Evolutionary conservation across 2,797 vertebrate species (phyloP), one percentile per base, ranked within the genome.

Genomic region (Enteromius paludinosus): DNA sequence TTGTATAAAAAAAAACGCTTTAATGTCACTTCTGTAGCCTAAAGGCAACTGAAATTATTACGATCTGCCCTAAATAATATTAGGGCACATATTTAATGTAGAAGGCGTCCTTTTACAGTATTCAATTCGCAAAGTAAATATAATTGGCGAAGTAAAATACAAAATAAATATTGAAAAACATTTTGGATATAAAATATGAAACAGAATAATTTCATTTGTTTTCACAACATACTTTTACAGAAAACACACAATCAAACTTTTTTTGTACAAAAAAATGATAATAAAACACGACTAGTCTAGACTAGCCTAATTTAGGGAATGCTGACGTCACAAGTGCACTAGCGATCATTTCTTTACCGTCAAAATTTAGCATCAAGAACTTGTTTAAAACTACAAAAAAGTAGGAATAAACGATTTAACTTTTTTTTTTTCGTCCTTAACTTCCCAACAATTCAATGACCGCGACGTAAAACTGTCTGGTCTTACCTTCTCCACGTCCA

Each of bases 401-500:
- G 4, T 49, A 25, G 4, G 25, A 79, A 54, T 18, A 30, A 78
- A 78, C 43, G 5, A 25, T 38, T 25, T 25, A n/a, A 35, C 15
- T 8, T 2, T 41, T 28, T 52, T 83, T 90, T 89, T 88, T 15
- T 43, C 25, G 33, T 11, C 43, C 12, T 47, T 47, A 23, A 45
- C 18, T 33, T 8, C 3, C 28, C 20, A 25, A 71, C 28, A 23
- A 4, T 52, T 72, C 28, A 62, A 70, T 25, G 43, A 64, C 3
- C n/a, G 43, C 33, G 43, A 49, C 54, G 23, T n/a, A 77, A 77
- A 83, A 45, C 62, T 69, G 6, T 25, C 20, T 54, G 47, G 41
- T 82, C 93, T 92, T 92, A 95, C 94, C 92, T 90, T 89, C 87
- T 85, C 70, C 88, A 4, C 76, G 86, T 88, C 89, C 30, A 84